phyloP scores from a whole-genome alignment of 2,797 vertebrate species.

The Etheostoma perlongum region DNA sequence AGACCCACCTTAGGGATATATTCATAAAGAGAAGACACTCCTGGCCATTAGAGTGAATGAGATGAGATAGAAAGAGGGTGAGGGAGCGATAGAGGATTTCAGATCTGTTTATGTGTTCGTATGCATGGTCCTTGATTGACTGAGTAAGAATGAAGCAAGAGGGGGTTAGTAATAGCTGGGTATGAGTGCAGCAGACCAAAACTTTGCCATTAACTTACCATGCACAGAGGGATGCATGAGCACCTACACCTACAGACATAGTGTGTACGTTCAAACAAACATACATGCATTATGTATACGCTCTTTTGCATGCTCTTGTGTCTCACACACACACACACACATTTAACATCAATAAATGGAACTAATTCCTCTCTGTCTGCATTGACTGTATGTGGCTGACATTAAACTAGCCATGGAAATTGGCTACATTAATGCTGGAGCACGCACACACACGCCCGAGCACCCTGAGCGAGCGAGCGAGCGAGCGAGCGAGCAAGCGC shows the following conservation, averaged over 20 bases:
- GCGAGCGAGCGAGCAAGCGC: no score
- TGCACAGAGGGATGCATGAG: slow-evolving; percentile 37
- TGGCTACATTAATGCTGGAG: no score
- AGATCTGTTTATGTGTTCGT: not conserved
- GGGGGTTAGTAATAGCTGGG: slow-evolving; percentile 58
- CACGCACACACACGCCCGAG: no score
- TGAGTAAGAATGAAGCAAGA: slow-evolving; percentile 66
- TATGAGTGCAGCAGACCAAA: slow-evolving; percentile 69
- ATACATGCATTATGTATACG: slow-evolving; percentile 27
- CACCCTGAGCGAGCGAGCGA: no score
- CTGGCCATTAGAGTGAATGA: slow-evolving; percentile 65
- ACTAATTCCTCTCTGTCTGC: no score
- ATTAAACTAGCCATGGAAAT: no score
- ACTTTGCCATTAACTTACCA: slow-evolving; percentile 73
- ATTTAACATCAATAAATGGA: no score
- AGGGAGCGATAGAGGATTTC: not conserved
- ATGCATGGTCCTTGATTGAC: slow-evolving; percentile 57
- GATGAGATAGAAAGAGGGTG: slow-evolving; percentile 22
- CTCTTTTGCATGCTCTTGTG: not conserved
- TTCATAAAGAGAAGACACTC: slow-evolving; percentile 66
- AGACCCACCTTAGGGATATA: slow-evolving; percentile 46
- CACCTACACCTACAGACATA: slow-evolving; percentile 21
- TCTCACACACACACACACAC: not conserved
- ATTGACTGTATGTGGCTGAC: no score
- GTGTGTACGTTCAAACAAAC: slow-evolving; percentile 1